Base-by-base conservation (phyloP, 2,888 invertebrate genomes). In the Lithophane ornitopus region DNA sequence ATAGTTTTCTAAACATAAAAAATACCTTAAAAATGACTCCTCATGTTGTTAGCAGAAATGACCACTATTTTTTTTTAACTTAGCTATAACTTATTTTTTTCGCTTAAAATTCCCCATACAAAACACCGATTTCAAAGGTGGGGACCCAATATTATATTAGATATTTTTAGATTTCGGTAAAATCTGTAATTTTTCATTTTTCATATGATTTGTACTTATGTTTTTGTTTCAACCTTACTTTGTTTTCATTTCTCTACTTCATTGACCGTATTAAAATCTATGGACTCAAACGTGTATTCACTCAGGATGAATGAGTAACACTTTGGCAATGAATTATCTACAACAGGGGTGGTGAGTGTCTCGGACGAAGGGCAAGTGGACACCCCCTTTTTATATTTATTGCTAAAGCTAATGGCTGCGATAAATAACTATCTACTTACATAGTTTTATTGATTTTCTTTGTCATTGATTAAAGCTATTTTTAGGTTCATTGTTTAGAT, bases 331-430 rank as follows among this genome's bases (percentile, higher is more conserved):
- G 34, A 82, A 69, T 76, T 65, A 77, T 68, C 54, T 34, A 8
- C 28, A 44, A 46, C 62, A 54, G 11, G 82, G 46, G 59, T 61
- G 19, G 68, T 46, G 11, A 59, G 41, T 14, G 46, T 65, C 22
- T 49, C 46, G 49, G 22, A 19, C n/a, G 58, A 59, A 79, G 63
- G 63, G 76, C 26, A 62, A 19, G 4, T 78, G 62, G 62, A 19
- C 76, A 66, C 34, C 67, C 81, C n/a, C 49, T 62, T 67, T 46
- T 16, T 41, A 22, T 76, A 52, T 68, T 80, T 74, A 78, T 74
- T 74, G 44, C 58, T 62, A 9, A 6, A 68, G 19, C 41, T 58
- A 73, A 80, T 80, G 73, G 26, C 26, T 46, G 49, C n/a, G 26
- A 44, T 52, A 67, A 67, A 67, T 75, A 54, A 34, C 46, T 52